Evolutionary conservation across 2,113 vertebrate genomes (phyloP).

Genomic region (Tautogolabrus adspersus): DNA sequence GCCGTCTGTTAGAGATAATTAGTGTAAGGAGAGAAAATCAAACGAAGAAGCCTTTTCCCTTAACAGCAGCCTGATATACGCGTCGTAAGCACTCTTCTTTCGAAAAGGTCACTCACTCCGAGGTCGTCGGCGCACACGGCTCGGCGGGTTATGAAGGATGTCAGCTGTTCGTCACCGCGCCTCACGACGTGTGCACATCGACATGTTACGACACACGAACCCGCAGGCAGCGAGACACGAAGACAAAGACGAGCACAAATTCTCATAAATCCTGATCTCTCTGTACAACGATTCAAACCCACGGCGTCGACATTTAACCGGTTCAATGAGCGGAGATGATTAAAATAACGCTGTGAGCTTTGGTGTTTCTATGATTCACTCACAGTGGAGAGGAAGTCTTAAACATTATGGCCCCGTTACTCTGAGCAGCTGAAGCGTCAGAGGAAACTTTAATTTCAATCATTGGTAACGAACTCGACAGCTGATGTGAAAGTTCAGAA

Average conservation of each 20-base stretch:
- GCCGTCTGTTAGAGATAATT: conserved; percentile 21
- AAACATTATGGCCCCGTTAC: conserved; percentile 4
- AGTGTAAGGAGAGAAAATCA: conserved; percentile 23
- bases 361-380: background rate
- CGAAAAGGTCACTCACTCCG: conserved; percentile 6
- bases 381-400: background rate
- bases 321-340: background rate
- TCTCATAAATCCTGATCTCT: conserved; percentile 32
- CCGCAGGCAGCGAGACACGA: background rate
- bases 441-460: background rate
- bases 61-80: background rate
- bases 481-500: background rate
- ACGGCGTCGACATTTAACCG: background rate
- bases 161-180: too few species aligned
- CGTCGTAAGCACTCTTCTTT: background rate
- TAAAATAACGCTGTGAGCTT: conserved; percentile 28
- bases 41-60: conserved; percentile 6
- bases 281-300: conserved; percentile 48
- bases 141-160: too few species aligned
- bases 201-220: background rate
- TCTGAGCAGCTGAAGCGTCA: background rate
- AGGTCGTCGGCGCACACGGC: background rate
- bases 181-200: too few species aligned
- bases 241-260: conserved; percentile 1
- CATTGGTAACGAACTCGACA: background rate